Conservation (phyloP, 2,888 invertebrate genomes). For the Euclidia mi region DNA sequence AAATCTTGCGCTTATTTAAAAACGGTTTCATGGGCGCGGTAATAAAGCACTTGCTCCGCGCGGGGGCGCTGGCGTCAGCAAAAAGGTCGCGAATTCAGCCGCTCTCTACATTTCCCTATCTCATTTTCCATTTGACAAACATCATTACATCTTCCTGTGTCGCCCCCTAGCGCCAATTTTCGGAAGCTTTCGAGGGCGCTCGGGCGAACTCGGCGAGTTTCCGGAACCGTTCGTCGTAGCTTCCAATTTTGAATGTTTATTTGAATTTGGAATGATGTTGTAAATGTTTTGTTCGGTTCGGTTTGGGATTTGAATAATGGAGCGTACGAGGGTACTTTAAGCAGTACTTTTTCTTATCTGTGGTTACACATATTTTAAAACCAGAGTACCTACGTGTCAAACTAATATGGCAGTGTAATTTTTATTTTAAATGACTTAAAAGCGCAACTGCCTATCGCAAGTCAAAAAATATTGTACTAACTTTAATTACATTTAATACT, state of each 20-base stretch:
- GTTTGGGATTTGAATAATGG: constrained; percentile 12
- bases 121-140: constrained; percentile 90
- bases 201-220: constrained; percentile 72
- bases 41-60: constrained; percentile 52
- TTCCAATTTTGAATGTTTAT: constrained; percentile 64
- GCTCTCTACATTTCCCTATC: constrained; percentile 87
- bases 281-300: constrained; percentile 35
- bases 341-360: neutral
- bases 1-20: constrained; percentile 54
- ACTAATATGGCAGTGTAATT: too few species aligned
- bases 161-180: constrained; percentile 78
- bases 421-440: too few species aligned
- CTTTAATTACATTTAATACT: neutral
- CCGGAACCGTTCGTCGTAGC: constrained; percentile 66
- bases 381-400: too few species aligned
- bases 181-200: constrained; percentile 75
- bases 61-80: constrained; percentile 69
- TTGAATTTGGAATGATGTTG: constrained; percentile 49
- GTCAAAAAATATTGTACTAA: too few species aligned
- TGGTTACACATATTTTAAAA: neutral
- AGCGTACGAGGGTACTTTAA: constrained; percentile 2
- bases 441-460: too few species aligned
- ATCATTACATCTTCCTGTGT: constrained; percentile 88
- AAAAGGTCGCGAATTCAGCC: constrained; percentile 83
- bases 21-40: constrained; percentile 44